Conservation (phyloP, 2,888 invertebrate species). For the Tridacna gigas region DNA sequence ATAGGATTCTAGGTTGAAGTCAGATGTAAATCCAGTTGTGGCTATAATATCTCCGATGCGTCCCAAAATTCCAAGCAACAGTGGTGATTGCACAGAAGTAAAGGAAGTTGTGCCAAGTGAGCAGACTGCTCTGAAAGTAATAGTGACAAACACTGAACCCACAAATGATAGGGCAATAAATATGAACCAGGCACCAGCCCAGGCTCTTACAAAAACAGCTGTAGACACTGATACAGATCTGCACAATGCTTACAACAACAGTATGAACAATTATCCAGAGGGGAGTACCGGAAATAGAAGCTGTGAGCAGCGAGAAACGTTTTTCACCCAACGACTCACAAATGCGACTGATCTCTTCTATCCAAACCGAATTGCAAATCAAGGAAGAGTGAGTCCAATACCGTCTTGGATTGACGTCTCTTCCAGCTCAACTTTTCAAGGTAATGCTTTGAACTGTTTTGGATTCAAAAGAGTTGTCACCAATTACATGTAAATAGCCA, state of each 20-base stretch:
- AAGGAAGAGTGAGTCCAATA: not conserved
- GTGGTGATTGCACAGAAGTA: not conserved
- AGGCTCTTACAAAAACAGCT: no score
- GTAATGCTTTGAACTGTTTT: no score
- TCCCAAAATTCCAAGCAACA: conserved; percentile 15
- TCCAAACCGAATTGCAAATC: no score
- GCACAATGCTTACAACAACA: no score
- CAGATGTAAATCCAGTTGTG: not conserved
- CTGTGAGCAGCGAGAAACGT: no score
- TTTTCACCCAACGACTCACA: no score
- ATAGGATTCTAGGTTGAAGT: not conserved
- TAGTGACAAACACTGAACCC: not conserved
- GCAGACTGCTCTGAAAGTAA: conserved; percentile 11
- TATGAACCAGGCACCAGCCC: no score
- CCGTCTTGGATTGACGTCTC: not conserved
- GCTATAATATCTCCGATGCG: conserved; percentile 15
- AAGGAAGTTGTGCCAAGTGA: conserved; percentile 20
- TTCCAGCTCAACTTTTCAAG: not conserved
- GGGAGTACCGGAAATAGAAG: not conserved
- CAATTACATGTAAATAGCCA: no score
- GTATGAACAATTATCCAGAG: no score
- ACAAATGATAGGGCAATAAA: not conserved
- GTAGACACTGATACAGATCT: no score
- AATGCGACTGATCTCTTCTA: no score
- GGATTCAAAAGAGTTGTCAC: no score